Conservation (phyloP, 2,113 vertebrate species). For the Maccullochella peelii region DNA sequence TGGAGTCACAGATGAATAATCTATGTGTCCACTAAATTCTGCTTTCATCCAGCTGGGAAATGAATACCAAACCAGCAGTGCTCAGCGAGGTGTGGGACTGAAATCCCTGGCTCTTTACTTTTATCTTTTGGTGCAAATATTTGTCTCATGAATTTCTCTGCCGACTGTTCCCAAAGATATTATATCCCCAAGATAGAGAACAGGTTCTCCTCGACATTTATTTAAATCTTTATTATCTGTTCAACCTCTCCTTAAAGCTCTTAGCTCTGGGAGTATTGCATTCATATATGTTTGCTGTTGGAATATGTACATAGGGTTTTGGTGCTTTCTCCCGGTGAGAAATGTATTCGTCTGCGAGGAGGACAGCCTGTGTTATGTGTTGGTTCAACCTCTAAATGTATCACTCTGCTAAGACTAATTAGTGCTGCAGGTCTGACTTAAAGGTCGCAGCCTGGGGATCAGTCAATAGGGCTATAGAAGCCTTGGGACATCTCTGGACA, state of each 20-base stretch:
- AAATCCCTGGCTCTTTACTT: constrained; percentile 73
- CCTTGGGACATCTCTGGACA: constrained; percentile 43
- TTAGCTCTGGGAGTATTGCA: constrained; percentile 57
- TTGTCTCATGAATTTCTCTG: constrained; percentile 76
- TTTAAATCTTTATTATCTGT: constrained; percentile 77
- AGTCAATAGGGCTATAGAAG: constrained; percentile 58
- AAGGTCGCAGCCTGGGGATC: constrained; percentile 66
- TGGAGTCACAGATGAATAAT: constrained; percentile 75
- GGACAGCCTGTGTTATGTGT: constrained; percentile 16
- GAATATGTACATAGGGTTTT: constrained; percentile 46
- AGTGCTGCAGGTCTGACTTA: constrained; percentile 63
- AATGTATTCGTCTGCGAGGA: constrained; percentile 30
- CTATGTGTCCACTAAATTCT: constrained; percentile 76
- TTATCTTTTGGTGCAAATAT: constrained; percentile 80
- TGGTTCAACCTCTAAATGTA: constrained; percentile 59
- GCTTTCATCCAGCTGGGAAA: constrained; percentile 75
- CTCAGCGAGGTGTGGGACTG: constrained; percentile 75
- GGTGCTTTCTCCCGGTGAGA: constrained; percentile 30
- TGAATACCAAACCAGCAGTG: constrained; percentile 75
- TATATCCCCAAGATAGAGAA: constrained; percentile 60
- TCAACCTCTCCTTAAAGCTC: constrained; percentile 63
- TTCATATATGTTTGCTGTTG: constrained; percentile 47
- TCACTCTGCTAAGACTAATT: constrained; percentile 72
- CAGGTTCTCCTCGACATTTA: constrained; percentile 65
- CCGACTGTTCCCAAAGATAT: constrained; percentile 70